Conservation (phyloP, 2,113 vertebrate species). For the Gambusia holbrooki region DNA sequence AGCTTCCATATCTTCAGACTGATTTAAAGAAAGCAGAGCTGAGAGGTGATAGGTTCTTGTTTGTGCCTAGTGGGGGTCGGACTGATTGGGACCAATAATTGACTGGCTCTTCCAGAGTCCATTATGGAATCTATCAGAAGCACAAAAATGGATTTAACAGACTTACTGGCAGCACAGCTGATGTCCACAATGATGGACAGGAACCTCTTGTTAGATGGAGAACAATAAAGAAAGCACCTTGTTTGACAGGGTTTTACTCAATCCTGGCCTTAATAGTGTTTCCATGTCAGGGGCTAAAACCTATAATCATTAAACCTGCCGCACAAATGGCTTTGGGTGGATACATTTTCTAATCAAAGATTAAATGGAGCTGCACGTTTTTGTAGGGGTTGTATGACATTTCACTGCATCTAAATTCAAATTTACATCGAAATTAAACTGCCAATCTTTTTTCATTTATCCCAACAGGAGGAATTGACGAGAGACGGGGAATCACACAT, state of each 20-base stretch:
- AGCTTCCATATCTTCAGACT: neutral
- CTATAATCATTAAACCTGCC: neutral
- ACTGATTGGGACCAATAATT: conserved; percentile 40
- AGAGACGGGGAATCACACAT: conserved; percentile 26
- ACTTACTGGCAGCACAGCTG: conserved; percentile 26
- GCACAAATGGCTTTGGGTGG: neutral
- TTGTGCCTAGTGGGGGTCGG: conserved; percentile 13
- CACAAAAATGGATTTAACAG: neutral
- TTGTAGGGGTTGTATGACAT: conserved; percentile 1
- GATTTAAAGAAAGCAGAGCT: neutral
- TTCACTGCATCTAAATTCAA: conserved; percentile 8
- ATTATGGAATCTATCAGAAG: conserved; percentile 5
- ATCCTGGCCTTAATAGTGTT: neutral
- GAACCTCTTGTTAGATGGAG: neutral
- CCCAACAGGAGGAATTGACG: conserved; percentile 3
- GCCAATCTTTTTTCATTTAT: neutral
- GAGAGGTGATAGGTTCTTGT: neutral
- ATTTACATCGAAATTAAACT: neutral
- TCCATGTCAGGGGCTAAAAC: neutral
- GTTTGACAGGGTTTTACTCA: neutral
- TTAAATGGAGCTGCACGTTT: neutral
- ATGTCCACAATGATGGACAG: neutral
- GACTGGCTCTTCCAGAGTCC: conserved; percentile 27
- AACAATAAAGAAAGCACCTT: neutral
- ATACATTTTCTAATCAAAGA: conserved; percentile 5